Base-by-base conservation (phyloP, 2,113 vertebrate species). In the Epinephelus moara region DNA sequence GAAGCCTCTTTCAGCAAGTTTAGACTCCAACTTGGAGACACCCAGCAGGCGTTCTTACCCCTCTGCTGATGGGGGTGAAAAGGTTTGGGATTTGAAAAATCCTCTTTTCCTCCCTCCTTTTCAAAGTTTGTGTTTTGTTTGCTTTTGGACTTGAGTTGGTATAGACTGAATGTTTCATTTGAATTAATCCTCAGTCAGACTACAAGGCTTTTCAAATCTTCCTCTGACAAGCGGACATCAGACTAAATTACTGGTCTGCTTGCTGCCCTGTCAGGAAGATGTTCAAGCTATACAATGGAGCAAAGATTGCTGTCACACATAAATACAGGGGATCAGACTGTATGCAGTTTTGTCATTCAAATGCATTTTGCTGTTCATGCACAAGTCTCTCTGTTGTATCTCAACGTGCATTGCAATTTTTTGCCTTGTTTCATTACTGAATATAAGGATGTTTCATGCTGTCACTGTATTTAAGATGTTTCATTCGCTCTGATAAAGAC, bases 31-130 rank as follows among this genome's bases (percentile, higher is more conserved):
- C 50, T 76, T 45, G 12, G 13, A 69, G 63, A 74, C 63, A 61
- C 71, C 82, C 78, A 78, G 76, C 66, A 80, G 85, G 69, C 13
- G 0, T 78, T 70, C 42, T 80, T 77, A 77, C 9, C 27, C 55
- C 47, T 68, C 50, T 53, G 63, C 25, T 53, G 53, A 4, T 67
- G 23, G 73, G 40, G 70, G 42, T 9, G 17, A 70, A 60, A 60
- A 27, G 63, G 53, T 77, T 50, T 67, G 4, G 57, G 77, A 79
- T 87, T 89, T 76, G 3, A 53, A 68, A 81, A 88, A 85, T 81
- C 71, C 74, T 75, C 64, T 74, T 78, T 75, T 77, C 33, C 45
- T 50, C 68, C 23, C 33, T 23, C 19, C 49, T 70, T 61, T 73
- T 81, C 12, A 82, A 63, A 70, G 37, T 50, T 4, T 52, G 67